Conservation (phyloP, 2,888 invertebrate genomes). For the Cerastoderma edule region DNA sequence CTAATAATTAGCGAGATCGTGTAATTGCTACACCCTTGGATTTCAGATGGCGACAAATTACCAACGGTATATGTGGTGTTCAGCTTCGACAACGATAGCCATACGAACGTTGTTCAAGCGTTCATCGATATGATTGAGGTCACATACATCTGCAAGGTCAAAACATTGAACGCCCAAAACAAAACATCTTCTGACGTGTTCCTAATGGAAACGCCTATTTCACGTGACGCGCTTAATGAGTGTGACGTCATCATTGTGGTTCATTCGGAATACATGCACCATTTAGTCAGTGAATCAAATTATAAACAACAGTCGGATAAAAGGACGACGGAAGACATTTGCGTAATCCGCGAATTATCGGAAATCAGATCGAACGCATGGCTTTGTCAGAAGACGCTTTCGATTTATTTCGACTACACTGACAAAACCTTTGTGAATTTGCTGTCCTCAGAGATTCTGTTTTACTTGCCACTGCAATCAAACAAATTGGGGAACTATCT, state of each 20-base stretch:
- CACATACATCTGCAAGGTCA: not conserved
- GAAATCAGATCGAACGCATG: not conserved
- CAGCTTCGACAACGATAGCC: constrained; percentile 12
- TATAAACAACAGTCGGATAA: not conserved
- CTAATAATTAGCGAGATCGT: too few relatives aligned
- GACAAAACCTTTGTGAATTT: constrained; percentile 12
- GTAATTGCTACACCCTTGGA: too few relatives aligned
- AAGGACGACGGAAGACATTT: not conserved
- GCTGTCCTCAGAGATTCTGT: not conserved
- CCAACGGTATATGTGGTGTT: not conserved
- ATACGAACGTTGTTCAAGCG: not conserved
- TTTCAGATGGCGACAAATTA: not conserved
- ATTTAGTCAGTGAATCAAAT: constrained; percentile 5
- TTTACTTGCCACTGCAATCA: constrained; percentile 6
- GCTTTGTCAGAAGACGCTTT: not conserved
- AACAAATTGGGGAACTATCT: not conserved
- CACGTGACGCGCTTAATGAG: not conserved
- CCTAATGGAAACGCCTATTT: not conserved
- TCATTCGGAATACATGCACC: constrained; percentile 15
- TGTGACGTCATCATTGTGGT: constrained; percentile 16
- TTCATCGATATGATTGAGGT: constrained; percentile 1
- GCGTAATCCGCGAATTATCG: not conserved
- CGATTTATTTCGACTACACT: constrained; percentile 17
- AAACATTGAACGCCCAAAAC: not conserved
- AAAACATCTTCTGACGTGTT: not conserved